Evolutionary conservation across 2,888 invertebrate species (phyloP).

Genomic region (Netelia melanura): DNA sequence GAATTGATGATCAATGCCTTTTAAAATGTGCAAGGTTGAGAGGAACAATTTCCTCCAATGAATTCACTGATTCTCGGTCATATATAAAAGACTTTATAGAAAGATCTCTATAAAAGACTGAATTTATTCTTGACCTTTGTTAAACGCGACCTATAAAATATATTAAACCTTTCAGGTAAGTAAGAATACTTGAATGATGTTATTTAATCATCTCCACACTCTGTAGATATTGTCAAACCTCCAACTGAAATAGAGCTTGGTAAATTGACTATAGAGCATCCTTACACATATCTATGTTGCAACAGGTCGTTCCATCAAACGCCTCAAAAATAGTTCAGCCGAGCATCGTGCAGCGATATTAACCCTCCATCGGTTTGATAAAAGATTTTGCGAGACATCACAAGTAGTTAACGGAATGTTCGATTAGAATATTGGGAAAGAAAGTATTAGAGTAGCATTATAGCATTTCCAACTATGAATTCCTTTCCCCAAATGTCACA

Average conservation of each 20-base stretch:
- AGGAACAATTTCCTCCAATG: no score
- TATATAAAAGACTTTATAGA: no score
- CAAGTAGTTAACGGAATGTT: background rate
- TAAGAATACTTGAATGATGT: background rate
- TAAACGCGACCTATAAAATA: background rate
- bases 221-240: background rate
- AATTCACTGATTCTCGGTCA: no score
- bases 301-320: conserved; percentile 1
- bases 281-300: conserved; percentile 1
- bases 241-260: background rate
- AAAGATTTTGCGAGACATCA: background rate
- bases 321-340: conserved; percentile 1
- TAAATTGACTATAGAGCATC: conserved; percentile 8
- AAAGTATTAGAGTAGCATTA: background rate
- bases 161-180: background rate
- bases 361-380: background rate
- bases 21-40: no score
- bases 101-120: no score
- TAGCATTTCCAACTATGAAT: background rate
- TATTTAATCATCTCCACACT: background rate
- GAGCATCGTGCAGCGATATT: conserved; percentile 4
- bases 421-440: background rate
- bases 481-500: background rate
- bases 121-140: background rate
- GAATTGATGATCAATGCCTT: no score